Evolutionary conservation across 2,113 vertebrate species (phyloP).

Genomic region (Coturnix japonica): DNA sequence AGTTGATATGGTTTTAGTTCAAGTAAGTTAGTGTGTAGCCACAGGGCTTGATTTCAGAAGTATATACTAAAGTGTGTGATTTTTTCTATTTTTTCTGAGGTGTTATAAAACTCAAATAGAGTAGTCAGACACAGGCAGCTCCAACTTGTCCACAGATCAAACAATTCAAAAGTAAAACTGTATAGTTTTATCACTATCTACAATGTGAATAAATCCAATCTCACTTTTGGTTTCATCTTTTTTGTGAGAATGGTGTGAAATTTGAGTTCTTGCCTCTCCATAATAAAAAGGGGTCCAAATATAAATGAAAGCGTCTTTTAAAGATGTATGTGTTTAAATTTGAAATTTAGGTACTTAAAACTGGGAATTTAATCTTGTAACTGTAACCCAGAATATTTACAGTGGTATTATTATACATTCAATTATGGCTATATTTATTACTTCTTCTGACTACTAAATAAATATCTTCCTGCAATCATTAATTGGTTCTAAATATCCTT

Average conservation of each 20-base stretch:
- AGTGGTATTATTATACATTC: neutral
- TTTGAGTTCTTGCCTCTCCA: neutral
- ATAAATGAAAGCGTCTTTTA: neutral
- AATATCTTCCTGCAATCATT: neutral
- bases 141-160: neutral
- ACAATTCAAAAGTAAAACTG: neutral
- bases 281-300: neutral
- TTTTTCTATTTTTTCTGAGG: neutral
- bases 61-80: neutral
- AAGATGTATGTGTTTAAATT: neutral
- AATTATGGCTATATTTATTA: neutral
- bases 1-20: constrained; percentile 2
- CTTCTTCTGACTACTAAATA: neutral
- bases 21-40: constrained; percentile 4
- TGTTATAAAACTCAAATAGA: neutral
- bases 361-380: neutral
- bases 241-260: neutral
- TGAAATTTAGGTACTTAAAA: neutral
- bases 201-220: neutral
- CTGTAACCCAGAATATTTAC: neutral
- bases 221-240: neutral
- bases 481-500: neutral
- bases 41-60: constrained; percentile 36
- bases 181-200: neutral
- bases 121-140: neutral